Evolutionary conservation across 2,888 invertebrate genomes (phyloP), one percentile per base, ranked within the genome.

Genomic region (Chaetoderma sp.): DNA sequence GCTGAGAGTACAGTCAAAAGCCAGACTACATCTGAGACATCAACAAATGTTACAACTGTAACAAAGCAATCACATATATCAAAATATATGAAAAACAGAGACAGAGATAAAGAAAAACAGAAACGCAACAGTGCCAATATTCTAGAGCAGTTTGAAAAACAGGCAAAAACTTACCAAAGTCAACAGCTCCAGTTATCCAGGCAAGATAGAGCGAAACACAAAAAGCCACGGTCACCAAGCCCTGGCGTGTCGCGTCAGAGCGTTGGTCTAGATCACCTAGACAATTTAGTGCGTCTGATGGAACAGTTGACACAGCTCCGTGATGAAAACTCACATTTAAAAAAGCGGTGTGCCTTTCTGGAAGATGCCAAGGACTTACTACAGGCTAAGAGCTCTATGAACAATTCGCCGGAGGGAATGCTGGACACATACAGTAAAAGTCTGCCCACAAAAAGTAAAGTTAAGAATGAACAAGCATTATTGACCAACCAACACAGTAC

Each of bases 221-320:
- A 56, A 56, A 79, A 73, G 67, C 71, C 52, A 27, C 64, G 77
- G 50, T 73, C 78, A 55, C 77, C 78, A 25, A 78, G 78, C 68
- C 77, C 78, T n/a, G 76, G 76, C 65, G 66, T 71, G 55, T 55
- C 78, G 45, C 62, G 78, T 66, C 75, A 79, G 61, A 80, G 79
- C 60, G 73, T 80, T 44, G 88, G 88, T 2, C 89, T 95, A 68
- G 93, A 94, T 78, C 93, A 94, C 78, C 85, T 95, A 56, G 93
- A 93, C 73, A 92, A 92, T 75, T 88, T 95, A 6, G 90, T 94
- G 75, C 90, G 91, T 67, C 86, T 95, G 33, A 89, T 94, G 85
- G 93, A 94, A 78, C 92, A 93, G 78, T 89, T 94, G 71, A 88
- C 93, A 5, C 90, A 90, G 45, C 86, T 94, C 39, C 90, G 91